These are phyloP conservation scores for Cydia pomonella DNA, from an alignment of 1,140 invertebrate genomes.

Conservation along the genomic window DNA sequence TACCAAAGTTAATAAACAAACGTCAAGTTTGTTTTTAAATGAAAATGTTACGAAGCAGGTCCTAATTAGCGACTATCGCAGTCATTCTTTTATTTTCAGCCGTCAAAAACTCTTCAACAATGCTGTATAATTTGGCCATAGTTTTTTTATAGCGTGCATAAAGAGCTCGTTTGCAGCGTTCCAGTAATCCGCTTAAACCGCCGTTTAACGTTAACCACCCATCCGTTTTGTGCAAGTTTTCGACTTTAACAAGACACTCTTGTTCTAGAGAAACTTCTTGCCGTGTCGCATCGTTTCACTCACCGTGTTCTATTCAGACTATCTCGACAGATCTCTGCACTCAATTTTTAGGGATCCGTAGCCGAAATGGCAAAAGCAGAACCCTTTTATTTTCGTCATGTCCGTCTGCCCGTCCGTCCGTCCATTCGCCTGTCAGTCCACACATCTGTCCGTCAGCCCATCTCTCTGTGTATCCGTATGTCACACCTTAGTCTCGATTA, in stretches of 20 bases:
- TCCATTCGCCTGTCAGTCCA: no score
- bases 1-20: not conserved
- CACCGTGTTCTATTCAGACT: not conserved
- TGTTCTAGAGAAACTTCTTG: constrained; percentile 26
- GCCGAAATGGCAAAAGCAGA: no score
- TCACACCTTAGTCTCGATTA: no score
- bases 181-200: constrained; percentile 17
- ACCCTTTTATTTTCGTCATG: no score
- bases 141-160: constrained; percentile 13
- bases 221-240: constrained; percentile 28
- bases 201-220: constrained; percentile 20
- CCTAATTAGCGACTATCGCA: not conserved
- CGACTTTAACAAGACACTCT: constrained; percentile 22
- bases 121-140: constrained; percentile 8
- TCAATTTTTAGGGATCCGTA: not conserved
- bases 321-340: not conserved
- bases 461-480: no score
- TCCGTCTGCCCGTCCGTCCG: no score
- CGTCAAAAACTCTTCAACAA: not conserved
- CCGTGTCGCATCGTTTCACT: constrained; percentile 14
- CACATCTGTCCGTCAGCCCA: no score
- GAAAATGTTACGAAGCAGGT: not conserved
- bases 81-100: not conserved
- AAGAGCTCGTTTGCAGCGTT: constrained; percentile 17
- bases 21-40: not conserved